Percentiles rank a stretch among this genome's conserved stretches.
phyloP scores from a whole-genome alignment of 2,113 vertebrate species.

The Ranitomeya variabilis region DNA sequence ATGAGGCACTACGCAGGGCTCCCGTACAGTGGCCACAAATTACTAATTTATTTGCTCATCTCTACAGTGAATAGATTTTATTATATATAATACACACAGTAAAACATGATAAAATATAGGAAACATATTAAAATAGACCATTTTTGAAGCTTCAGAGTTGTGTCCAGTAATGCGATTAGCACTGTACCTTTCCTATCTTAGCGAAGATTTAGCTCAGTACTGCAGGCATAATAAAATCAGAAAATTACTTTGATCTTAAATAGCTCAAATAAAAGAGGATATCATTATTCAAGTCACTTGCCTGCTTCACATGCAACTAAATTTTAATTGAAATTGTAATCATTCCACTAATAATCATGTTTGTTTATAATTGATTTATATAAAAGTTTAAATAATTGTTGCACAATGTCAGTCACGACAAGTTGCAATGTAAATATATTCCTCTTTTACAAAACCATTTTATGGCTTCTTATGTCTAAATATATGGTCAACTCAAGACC shows the following conservation, averaged over 20 bases:
- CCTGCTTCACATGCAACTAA: background rate
- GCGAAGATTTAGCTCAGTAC: background rate
- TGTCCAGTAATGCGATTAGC: background rate
- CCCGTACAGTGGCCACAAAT: no score
- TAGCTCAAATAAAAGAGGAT: background rate
- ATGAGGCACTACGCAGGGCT: no score
- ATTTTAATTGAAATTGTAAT: slow-evolving; percentile 10
- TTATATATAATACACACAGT: background rate
- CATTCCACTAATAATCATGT: background rate
- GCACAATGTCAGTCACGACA: background rate
- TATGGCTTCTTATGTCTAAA: background rate
- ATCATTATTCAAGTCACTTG: slow-evolving; percentile 4
- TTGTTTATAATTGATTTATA: slow-evolving; percentile 14
- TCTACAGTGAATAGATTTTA: no score
- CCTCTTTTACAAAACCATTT: background rate
- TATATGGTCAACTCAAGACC: background rate
- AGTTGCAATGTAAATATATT: background rate
- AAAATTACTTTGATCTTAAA: slow-evolving; percentile 3
- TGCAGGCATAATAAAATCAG: slow-evolving; percentile 7
- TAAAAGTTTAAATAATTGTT: slow-evolving; percentile 1
- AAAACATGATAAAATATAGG: background rate
- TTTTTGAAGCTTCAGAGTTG: background rate
- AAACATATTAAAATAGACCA: background rate
- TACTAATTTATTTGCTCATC: no score
- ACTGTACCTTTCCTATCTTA: background rate